These are phyloP conservation scores for Lithophane socia DNA, from an alignment of 2,888 invertebrate genomes.

Conservation along the genomic window DNA sequence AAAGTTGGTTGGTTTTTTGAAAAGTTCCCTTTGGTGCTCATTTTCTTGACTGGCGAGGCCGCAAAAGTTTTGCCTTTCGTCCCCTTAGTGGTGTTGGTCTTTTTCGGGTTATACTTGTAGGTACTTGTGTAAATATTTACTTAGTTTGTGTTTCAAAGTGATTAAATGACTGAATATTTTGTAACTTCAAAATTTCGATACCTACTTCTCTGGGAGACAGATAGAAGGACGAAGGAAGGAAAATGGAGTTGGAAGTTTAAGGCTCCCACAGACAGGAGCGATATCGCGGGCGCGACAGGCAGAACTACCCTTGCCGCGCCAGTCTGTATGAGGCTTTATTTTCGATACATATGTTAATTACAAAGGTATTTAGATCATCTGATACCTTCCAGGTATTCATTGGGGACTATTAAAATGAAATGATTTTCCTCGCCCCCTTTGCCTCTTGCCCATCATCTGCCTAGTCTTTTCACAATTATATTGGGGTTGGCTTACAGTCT, in stretches of 20 bases:
- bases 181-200: background rate
- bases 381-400: background rate
- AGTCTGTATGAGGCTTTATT: background rate
- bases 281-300: too few species aligned
- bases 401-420: background rate
- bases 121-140: conserved; percentile 23
- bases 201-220: background rate
- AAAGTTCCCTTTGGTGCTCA: conserved; percentile 14
- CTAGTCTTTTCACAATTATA: background rate
- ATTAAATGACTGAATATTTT: conserved; percentile 4
- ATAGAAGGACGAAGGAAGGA: background rate
- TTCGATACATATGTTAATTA: background rate
- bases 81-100: background rate
- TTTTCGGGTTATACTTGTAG: background rate
- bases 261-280: too few species aligned
- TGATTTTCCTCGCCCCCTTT: background rate
- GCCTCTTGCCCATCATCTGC: too few species aligned
- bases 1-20: conserved; percentile 38
- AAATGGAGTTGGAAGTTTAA: background rate
- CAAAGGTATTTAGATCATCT: background rate
- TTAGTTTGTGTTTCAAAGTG: conserved; percentile 25
- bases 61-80: conserved; percentile 19
- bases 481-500: background rate
- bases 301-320: too few species aligned
- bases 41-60: conserved; percentile 28